phyloP scores from a whole-genome alignment of 2,113 vertebrate genomes.

The Muscicapa adusta region DNA sequence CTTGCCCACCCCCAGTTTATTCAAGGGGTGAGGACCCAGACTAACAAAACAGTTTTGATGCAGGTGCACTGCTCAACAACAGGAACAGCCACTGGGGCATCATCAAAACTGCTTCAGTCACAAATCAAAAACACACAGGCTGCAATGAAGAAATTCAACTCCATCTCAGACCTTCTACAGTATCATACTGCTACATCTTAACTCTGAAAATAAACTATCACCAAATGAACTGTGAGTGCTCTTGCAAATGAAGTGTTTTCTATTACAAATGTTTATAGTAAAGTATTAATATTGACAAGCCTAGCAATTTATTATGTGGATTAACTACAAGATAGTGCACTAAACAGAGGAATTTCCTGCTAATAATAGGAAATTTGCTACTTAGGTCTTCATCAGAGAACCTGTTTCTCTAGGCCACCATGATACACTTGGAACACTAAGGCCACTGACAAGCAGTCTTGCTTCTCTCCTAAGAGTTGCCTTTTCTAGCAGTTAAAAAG shows the following conservation, averaged over 20 bases:
- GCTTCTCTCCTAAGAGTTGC: background rate
- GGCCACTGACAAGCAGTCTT: background rate
- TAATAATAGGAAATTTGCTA: background rate
- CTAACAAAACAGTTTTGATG: background rate
- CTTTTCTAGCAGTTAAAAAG: background rate
- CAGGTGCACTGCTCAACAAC: background rate
- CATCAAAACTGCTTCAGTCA: background rate
- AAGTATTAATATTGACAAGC: background rate
- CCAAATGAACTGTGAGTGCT: background rate
- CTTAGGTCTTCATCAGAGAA: background rate
- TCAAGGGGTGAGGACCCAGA: background rate
- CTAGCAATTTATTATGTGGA: background rate
- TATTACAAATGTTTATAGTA: background rate
- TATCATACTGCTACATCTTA: background rate
- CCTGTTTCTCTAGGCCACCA: background rate
- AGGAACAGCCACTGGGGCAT: background rate
- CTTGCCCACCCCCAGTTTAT: background rate
- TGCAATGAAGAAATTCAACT: background rate
- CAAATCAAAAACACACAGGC: background rate
- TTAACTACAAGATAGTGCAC: background rate
- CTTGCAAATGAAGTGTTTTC: background rate
- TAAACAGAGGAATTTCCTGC: background rate
- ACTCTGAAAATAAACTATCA: background rate
- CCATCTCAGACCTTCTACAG: background rate
- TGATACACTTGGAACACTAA: background rate